These are phyloP conservation scores for Fulmarus glacialis DNA, from an alignment of 2,113 vertebrate genomes.

Conservation along the genomic window DNA sequence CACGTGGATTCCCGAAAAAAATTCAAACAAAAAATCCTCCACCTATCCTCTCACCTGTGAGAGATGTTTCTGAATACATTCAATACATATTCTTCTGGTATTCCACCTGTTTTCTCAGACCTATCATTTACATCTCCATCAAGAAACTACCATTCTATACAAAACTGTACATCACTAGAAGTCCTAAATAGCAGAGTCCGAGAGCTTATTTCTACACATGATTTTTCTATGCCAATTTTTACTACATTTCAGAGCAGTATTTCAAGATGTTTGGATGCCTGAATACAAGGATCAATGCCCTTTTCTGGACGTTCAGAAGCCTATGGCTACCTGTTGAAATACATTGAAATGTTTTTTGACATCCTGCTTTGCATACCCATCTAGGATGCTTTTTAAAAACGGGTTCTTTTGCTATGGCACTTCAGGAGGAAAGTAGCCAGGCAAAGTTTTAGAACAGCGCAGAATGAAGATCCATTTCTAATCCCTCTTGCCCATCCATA, in stretches of 20 bases:
- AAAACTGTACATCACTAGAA: not conserved
- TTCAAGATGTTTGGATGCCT: not conserved
- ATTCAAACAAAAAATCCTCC: not conserved
- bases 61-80: not conserved
- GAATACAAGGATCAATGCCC: not conserved
- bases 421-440: conserved; percentile 51
- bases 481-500: conserved; percentile 62
- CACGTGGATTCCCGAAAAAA: not conserved
- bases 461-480: conserved; percentile 69
- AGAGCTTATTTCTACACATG: not conserved
- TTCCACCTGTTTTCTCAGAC: conserved; percentile 2
- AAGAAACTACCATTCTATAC: not conserved
- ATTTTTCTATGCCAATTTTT: conserved; percentile 38
- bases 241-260: conserved; percentile 20
- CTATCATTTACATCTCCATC: not conserved
- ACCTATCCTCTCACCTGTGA: not conserved
- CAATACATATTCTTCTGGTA: not conserved
- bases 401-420: conserved; percentile 17
- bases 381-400: not conserved
- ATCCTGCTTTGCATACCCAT: not conserved
- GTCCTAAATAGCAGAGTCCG: not conserved
- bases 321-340: not conserved
- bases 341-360: conserved; percentile 19
- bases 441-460: conserved; percentile 40
- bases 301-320: not conserved